Base-by-base conservation (phyloP, 2,888 invertebrate species). In the Mactromeris polynyma region DNA sequence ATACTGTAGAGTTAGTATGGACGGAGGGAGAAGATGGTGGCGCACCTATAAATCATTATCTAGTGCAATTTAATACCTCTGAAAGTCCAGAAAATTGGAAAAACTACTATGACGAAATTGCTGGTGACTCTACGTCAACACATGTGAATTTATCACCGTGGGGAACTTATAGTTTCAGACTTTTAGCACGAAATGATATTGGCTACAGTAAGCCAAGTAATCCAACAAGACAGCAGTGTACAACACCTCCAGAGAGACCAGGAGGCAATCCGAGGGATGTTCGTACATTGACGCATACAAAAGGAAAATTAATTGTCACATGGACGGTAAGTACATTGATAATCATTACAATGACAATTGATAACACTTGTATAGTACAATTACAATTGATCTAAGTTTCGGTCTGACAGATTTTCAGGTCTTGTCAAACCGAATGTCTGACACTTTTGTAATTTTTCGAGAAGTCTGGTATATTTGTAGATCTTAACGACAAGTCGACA, bases 21-120 rank as follows among this genome's bases (percentile, higher is more conserved):
- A 97, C 97, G 93, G 98, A 99, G 0, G 98, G 98, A 97, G 98
- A 99, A 86, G 99, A 99, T 97, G 99, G 99, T 97, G 98, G 99
- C 92, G 98, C 99, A 0, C 98, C 99, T 19, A 98, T 99, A 96
- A 97, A 98, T 73, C 98, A 98, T 93, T 99, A 98, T 97, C 98
- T 98, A 89, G 98, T 99, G 90, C 98, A 99, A 97, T 98, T 98
- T 97, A 99, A 99, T 97, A 99, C 99, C 0, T 98, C 98, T 85
- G 99, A 99, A 96, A 98, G 98, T 36, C 99, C 99, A 0, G 98
- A 99, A 96, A 97, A 98, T 0, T 99, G 99, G 99, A 93, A 93
- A 81, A 92, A 93, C 85, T 94, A 94, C 82, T 94, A 94, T 83
- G 93, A 93, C 38, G 91, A 93, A 88, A 94, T 95, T 64, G 86